Base-by-base conservation (phyloP, 2,113 vertebrate species). In the Dendropsophus ebraccatus region DNA sequence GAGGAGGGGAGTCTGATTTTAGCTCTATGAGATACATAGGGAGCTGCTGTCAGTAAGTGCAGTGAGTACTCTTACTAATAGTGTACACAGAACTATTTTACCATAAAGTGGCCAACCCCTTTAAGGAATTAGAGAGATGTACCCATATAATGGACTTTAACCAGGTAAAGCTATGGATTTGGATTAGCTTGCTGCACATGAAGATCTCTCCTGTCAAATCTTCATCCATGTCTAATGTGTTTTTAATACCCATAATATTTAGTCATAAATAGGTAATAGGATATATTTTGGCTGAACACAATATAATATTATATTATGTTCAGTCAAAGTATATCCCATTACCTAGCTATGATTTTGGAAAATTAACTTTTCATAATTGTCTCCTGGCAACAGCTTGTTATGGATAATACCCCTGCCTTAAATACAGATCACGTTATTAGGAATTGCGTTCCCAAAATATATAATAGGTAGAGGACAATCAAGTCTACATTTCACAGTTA, bases 251-350 rank as follows among this genome's bases (percentile, higher is more conserved):
- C n/a, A n/a, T n/a, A n/a, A n/a, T n/a, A n/a, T n/a, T n/a, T n/a
- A n/a, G n/a, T n/a, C n/a, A n/a, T n/a, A n/a, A n/a, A n/a, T n/a
- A n/a, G n/a, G n/a, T n/a, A n/a, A n/a, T n/a, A n/a, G n/a, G n/a
- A n/a, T n/a, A n/a, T n/a, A n/a, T n/a, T n/a, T n/a, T n/a, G n/a
- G n/a, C n/a, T n/a, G n/a, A n/a, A n/a, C n/a, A n/a, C n/a, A n/a
- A n/a, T n/a, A n/a, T n/a, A 41, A n/a, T 58, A 52, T 76, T 50
- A 41, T 14, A 79, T 79, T 60, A 21, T 58, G 32, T 60, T 79
- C 76, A 60, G 50, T 17, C 49, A 56, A 78, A 8, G 8, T 4
- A 78, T 41, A 21, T 80, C 19, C 16, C 1, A 14, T 79, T 79
- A 79, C 23, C 52, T 16, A 10, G 6, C 21, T 2, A 3, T 56